Evolutionary conservation across 2,888 invertebrate genomes (phyloP).

Genomic region (Bruchidius siliquastri): DNA sequence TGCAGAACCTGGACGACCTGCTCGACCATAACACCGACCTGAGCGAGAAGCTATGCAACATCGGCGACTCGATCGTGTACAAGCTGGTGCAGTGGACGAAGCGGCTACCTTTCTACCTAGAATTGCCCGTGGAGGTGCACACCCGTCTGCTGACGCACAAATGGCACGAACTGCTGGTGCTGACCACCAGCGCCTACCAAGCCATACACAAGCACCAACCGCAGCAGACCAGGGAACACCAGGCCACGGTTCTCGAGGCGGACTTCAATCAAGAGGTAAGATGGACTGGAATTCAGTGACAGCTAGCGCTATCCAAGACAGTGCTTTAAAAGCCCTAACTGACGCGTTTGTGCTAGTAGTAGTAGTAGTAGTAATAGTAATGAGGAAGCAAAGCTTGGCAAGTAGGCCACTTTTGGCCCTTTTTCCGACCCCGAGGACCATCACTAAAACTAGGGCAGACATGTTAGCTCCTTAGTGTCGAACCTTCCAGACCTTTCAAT

Average conservation of each 20-base stretch:
- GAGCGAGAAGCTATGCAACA: conserved; percentile 88
- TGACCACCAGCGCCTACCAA: conserved; percentile 91
- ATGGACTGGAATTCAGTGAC: conserved; percentile 1
- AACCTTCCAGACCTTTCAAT: no score
- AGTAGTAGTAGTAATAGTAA: no score
- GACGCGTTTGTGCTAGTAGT: no score
- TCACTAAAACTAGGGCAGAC: no score
- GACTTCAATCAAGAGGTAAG: conserved; percentile 84
- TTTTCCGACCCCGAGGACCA: no score
- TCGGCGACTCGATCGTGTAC: conserved; percentile 96
- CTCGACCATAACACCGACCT: conserved; percentile 88
- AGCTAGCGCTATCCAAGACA: no score
- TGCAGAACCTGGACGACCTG: conserved; percentile 84
- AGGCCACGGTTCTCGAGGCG: conserved; percentile 58
- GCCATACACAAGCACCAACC: conserved; percentile 63
- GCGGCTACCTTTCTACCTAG: conserved; percentile 92
- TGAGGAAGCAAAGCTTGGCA: no score
- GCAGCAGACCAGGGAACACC: conserved; percentile 23
- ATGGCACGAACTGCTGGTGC: conserved; percentile 94
- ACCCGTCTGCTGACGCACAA: conserved; percentile 94
- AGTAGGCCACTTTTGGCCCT: no score
- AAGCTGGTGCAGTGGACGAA: conserved; percentile 99
- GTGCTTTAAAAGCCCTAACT: no score
- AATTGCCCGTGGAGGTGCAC: conserved; percentile 93
- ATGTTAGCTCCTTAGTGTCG: no score